Evolutionary conservation across 2,797 vertebrate genomes (phyloP), one percentile per base, ranked within the genome.

Genomic region (Clamator glandarius): DNA sequence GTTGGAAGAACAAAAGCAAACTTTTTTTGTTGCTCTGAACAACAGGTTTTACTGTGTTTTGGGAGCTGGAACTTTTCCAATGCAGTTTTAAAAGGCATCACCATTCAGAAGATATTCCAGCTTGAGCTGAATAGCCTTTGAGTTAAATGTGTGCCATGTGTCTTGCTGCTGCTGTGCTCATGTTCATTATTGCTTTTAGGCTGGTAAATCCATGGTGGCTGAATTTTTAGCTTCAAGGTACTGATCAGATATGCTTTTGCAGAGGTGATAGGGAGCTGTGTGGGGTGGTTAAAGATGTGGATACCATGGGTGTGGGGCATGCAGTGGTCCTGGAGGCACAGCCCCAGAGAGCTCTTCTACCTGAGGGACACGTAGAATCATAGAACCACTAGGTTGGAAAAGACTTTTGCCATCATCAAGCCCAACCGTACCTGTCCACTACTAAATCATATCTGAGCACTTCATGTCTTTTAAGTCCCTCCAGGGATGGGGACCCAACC

Each of bases 181-280:
- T 1, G 46, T 42, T 59, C 23, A 15, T 41, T 17, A 11, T 18
- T 14, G 57, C 41, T 3, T 28, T 29, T 17, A 2, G 8, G 23
- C 4, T 15, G 42, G 50, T 33, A 52, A 48, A 44, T 14, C 42
- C 51, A 2, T 7, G 3, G 59, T 2, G 19, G 50, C 51, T 7
- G 15, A 4, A 4, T 7, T 2, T 13, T 6, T 14, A 36, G 42
- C 18, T 28, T 5, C 24, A 1, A 3, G 18, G 23, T n/a, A 3
- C 1, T 11, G 44, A 1, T n/a, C 15, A 4, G 39, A 21, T 0
- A 6, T 2, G 36, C 19, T 20, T 10, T 19, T 12, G 4, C 2
- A 3, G 51, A 12, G 23, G 33, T 1, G 46, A 20, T 7, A 15
- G 29, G 41, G 25, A 54, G 26, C 55, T 8, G 48, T 5, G 5